Base-by-base conservation (phyloP, 2,797 vertebrate species). In the Momotus momota region DNA sequence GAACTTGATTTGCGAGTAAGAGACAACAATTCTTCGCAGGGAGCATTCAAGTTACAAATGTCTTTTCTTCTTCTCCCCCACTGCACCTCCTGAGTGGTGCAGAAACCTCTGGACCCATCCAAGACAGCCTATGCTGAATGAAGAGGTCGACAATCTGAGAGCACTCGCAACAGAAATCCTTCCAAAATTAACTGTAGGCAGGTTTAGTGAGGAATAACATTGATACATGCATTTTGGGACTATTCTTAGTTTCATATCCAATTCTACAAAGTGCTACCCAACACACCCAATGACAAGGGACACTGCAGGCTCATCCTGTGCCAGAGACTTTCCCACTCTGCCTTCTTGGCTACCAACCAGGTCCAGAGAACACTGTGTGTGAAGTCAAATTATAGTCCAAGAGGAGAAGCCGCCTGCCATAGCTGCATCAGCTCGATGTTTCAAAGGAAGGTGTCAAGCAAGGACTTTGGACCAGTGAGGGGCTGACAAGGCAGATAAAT, bases 281-380 rank as follows among this genome's bases (percentile, higher is more conserved):
- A 29, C 60, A 35, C 35, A 8, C 2, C 14, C 2, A 1, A 2
- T 10, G 55, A 16, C 52, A n/a, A 20, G 46, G 40, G 35, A 57
- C 27, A 1, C 48, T 11, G 35, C 12, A 35, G 61, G 18, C 41
- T 70, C 20, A 10, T 5, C 9, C 0, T 3, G 60, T 1, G 1
- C 48, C 35, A 14, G 33, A 29, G 43, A n/a, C 33, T 16, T 67
- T 61, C 45, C 54, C 31, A 2, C 35, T 35, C 11, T 25, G 74
- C 5, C 12, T 87, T 21, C 49, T 7, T 20, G 9, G 71, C 58
- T 66, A 29, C 35, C 26, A n/a, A 27, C 4, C 26, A 29, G 46
- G 17, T n/a, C 45, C 57, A 57, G 57, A 45, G 46, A 57, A 43
- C 3, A 7, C 27, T 29, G 17, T 0, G 0, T 12, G 13, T 10